phyloP scores from a whole-genome alignment of 2,113 vertebrate species.

The Irena cyanogastra region DNA sequence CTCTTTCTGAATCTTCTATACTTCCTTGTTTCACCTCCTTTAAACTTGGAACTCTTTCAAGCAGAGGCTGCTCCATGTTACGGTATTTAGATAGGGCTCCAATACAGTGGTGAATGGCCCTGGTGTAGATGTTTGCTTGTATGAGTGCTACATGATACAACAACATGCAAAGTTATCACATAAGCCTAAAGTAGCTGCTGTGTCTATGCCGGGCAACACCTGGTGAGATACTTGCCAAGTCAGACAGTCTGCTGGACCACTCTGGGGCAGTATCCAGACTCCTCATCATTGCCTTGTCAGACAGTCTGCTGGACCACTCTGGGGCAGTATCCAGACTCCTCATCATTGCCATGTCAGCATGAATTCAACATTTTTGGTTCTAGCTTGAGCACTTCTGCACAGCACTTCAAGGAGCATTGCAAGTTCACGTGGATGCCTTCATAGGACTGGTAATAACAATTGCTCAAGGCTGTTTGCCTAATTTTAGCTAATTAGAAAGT shows the following conservation, averaged over 20 bases:
- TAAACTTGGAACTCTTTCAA: not conserved
- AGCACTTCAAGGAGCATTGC: not conserved
- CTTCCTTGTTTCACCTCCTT: not conserved
- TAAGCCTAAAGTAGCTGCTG: not conserved
- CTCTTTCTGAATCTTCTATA: not conserved
- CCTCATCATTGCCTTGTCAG: not conserved
- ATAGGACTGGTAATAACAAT: not conserved
- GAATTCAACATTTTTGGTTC: not conserved
- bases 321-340: not conserved
- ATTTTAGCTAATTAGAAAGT: not conserved
- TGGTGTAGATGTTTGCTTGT: not conserved
- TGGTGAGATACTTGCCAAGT: not conserved
- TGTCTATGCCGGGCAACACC: rapidly evolving
- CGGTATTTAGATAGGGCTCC: not conserved
- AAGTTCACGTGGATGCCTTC: not conserved
- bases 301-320: not conserved
- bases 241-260: not conserved
- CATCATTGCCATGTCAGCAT: not conserved
- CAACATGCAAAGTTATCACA: not conserved
- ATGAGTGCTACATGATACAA: not conserved
- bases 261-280: not conserved
- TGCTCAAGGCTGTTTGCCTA: not conserved
- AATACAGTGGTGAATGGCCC: not conserved
- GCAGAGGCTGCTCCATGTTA: not conserved
- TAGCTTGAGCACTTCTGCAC: not conserved